Conservation (phyloP, 2,797 vertebrate genomes). For the Simalia tracyae region DNA sequence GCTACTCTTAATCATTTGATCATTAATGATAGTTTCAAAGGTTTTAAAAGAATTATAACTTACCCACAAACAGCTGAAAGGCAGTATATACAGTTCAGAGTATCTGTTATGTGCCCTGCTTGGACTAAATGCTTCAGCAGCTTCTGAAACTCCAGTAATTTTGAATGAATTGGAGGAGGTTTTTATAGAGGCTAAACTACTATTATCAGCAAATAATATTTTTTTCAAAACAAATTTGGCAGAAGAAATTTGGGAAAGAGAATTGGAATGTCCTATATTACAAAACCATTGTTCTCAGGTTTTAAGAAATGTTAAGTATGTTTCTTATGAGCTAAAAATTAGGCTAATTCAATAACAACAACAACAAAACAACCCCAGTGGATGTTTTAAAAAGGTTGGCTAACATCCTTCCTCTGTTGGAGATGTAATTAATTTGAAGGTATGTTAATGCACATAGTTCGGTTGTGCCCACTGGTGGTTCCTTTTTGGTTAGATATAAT, state of each 20-base stretch:
- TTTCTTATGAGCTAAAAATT: background rate
- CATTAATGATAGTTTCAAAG: background rate
- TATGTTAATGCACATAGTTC: background rate
- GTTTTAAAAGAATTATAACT: background rate
- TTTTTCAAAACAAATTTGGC: background rate
- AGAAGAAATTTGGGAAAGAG: background rate
- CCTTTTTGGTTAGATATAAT: background rate
- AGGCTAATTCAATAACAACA: background rate
- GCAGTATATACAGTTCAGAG: background rate
- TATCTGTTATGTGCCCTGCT: background rate
- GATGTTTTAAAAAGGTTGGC: background rate
- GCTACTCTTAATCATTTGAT: background rate
- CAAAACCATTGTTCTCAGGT: background rate
- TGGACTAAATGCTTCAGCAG: background rate
- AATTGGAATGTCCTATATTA: background rate
- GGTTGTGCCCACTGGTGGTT: background rate
- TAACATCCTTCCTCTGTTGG: background rate
- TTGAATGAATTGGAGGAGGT: background rate
- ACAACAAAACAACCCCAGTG: background rate
- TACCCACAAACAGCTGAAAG: background rate
- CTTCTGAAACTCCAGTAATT: background rate
- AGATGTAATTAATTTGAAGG: background rate
- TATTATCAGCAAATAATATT: background rate
- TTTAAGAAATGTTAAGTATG: background rate
- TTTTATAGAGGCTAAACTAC: background rate